These are phyloP conservation scores for Hesperia comma DNA, from an alignment of 2,888 invertebrate genomes.

Conservation along the genomic window DNA sequence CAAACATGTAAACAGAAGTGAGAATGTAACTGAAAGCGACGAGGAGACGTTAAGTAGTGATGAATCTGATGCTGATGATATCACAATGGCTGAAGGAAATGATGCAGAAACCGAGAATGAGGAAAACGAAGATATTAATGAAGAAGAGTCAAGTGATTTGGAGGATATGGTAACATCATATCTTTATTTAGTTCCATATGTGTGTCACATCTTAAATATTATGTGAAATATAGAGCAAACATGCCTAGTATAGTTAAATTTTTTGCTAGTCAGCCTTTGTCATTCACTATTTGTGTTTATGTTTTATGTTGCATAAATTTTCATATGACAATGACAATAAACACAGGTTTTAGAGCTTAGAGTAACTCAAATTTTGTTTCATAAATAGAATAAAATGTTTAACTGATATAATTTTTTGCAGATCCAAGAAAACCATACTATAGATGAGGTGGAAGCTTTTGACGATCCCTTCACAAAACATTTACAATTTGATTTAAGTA, in stretches of 20 bases:
- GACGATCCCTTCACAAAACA: constrained; percentile 89
- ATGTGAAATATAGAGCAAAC: no score
- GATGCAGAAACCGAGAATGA: constrained; percentile 2
- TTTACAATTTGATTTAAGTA: constrained; percentile 86
- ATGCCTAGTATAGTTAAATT: no score
- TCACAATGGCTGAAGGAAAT: constrained; percentile 11
- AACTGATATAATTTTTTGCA: constrained; percentile 44
- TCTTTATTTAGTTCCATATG: neutral
- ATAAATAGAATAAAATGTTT: no score
- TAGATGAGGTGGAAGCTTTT: constrained; percentile 53
- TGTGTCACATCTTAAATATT: no score
- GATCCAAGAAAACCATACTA: constrained; percentile 52
- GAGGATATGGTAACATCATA: constrained; percentile 18
- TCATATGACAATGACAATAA: no score
- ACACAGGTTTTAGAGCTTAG: no score
- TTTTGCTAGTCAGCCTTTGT: no score
- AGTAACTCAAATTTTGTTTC: no score
- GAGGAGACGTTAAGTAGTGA: constrained; percentile 50
- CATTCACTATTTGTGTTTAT: no score
- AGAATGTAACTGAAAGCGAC: constrained; percentile 57
- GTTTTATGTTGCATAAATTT: no score
- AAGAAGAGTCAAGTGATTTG: constrained; percentile 19
- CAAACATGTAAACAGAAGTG: constrained; percentile 50
- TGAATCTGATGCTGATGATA: constrained; percentile 41
- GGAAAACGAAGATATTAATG: constrained; percentile 20